Conservation (phyloP, 2,797 vertebrate genomes). For the Phalloptychus januarius region DNA sequence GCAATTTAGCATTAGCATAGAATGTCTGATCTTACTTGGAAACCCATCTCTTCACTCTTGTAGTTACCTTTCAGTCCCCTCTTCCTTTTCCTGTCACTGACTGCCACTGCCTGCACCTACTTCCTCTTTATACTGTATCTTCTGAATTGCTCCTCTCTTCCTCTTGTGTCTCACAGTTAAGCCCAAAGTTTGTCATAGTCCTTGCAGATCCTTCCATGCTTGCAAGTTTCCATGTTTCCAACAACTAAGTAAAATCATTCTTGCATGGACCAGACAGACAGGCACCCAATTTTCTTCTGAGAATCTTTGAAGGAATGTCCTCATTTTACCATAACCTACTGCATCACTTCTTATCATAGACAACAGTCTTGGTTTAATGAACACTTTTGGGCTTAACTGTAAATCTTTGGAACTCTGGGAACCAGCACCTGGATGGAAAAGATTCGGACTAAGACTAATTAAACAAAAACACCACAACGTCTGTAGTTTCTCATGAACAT, state of each 20-base stretch:
- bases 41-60: neutral
- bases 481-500: neutral
- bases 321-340: neutral
- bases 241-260: neutral
- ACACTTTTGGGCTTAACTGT: neutral
- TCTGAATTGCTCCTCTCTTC: neutral
- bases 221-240: neutral
- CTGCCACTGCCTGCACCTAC: neutral
- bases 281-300: neutral
- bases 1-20: neutral
- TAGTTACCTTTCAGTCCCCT: neutral
- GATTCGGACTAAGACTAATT: conserved; percentile 8
- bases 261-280: neutral
- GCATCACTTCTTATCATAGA: neutral
- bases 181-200: neutral
- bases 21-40: neutral
- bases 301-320: neutral
- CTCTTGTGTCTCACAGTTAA: neutral
- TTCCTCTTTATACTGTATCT: neutral
- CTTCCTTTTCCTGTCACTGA: neutral
- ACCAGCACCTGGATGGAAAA: neutral
- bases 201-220: neutral
- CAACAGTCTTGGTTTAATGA: neutral
- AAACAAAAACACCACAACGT: neutral
- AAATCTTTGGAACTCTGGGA: neutral